Evolutionary conservation across 2,113 vertebrate genomes (phyloP).

Genomic region (Emydura subglobosa): DNA sequence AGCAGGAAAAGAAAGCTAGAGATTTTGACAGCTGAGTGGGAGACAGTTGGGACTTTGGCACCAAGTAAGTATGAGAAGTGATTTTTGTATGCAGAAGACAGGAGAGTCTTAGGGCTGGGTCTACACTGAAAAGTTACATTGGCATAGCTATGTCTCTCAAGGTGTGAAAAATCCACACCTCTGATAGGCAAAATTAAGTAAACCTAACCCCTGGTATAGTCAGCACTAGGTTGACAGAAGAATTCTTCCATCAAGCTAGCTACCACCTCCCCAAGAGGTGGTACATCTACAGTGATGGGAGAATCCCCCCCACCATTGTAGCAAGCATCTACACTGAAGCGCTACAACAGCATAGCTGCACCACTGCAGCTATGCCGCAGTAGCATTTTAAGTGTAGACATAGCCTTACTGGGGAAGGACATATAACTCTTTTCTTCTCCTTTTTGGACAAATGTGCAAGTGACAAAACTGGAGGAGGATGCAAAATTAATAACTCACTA

Average conservation of each 20-base stretch:
- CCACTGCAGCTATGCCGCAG: too few species aligned
- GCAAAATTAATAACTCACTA: background rate
- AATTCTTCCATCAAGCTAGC: too few species aligned
- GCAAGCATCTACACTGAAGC: too few species aligned
- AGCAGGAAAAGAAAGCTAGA: background rate
- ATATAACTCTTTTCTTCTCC: background rate
- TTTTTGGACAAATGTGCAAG: background rate
- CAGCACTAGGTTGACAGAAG: too few species aligned
- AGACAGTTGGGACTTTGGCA: background rate
- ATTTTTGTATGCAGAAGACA: background rate
- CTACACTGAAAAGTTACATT: background rate
- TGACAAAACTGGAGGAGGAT: background rate
- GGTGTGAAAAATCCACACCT: background rate
- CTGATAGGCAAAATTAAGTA: background rate
- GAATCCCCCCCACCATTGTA: too few species aligned
- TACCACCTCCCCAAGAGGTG: too few species aligned
- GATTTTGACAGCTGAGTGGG: background rate
- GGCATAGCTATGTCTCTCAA: background rate
- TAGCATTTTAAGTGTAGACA: background rate
- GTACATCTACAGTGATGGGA: too few species aligned
- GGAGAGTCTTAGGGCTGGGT: background rate
- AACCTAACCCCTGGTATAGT: background rate
- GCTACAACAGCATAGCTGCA: too few species aligned
- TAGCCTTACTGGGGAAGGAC: background rate
- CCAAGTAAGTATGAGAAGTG: rapidly evolving